Percentiles rank a stretch among this genome's conserved stretches.
These are phyloP conservation scores for Pyrrhosoma nymphula DNA, from an alignment of 2,888 invertebrate genomes.

Conservation along the genomic window DNA sequence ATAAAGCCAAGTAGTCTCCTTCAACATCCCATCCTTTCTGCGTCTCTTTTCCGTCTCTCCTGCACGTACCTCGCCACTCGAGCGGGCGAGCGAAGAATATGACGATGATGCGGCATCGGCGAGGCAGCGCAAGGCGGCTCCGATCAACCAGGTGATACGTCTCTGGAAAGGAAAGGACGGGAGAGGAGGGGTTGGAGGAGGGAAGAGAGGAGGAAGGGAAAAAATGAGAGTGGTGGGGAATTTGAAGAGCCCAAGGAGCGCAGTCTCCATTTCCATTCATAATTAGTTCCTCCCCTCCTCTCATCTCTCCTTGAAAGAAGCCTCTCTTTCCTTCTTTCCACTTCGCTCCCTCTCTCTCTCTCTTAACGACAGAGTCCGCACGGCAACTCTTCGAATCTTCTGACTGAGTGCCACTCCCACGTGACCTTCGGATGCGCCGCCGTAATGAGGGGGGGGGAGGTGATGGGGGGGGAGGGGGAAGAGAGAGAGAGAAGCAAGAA, in stretches of 20 bases:
- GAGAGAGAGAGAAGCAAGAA: not conserved
- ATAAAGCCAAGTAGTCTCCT: not conserved
- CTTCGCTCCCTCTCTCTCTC: not conserved
- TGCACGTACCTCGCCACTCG: not conserved
- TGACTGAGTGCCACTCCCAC: not conserved
- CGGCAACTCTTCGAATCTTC: not conserved
- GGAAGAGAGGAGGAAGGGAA: not conserved
- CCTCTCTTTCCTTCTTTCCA: not conserved
- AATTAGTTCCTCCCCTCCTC: not conserved
- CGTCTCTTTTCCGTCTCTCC: not conserved
- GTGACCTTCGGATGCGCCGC: slow-evolving; percentile 24
- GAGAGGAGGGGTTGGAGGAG: not conserved
- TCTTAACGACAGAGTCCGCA: not conserved
- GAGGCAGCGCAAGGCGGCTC: not conserved
- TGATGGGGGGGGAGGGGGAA: not conserved
- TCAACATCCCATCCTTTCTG: not conserved
- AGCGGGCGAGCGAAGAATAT: not conserved
- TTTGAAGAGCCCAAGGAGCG: not conserved
- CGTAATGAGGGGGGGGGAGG: not conserved
- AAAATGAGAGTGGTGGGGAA: not conserved
- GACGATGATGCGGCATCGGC: not conserved
- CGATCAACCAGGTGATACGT: not conserved
- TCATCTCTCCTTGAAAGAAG: not conserved
- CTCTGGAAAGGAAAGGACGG: not conserved
- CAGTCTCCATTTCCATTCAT: slow-evolving; percentile 20